Evolutionary conservation across 2,113 vertebrate genomes (phyloP).

Genomic region (Hydrolagus affinis): DNA sequence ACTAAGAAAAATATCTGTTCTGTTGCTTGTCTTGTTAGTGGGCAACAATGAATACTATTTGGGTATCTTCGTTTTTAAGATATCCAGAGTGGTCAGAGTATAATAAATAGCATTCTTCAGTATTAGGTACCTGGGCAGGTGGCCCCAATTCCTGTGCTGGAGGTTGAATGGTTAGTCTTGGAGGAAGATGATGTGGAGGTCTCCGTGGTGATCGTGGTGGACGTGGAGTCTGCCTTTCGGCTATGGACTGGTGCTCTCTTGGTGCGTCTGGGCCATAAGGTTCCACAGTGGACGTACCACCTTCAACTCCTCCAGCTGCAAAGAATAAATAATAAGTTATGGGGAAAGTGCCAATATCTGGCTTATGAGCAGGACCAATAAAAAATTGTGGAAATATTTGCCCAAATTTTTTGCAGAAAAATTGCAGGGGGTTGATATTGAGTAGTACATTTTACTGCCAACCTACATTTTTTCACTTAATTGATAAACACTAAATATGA

Average conservation of each 20-base stretch:
- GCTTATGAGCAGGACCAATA: no score
- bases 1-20: no score
- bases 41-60: neutral
- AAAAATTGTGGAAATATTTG: no score
- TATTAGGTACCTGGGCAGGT: slow-evolving; percentile 64
- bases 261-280: slow-evolving; percentile 67
- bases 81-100: neutral
- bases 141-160: slow-evolving; percentile 78
- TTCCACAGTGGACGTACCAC: slow-evolving; percentile 57
- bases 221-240: slow-evolving; percentile 65
- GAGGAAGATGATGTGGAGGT: slow-evolving; percentile 71
- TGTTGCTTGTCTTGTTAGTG: no score
- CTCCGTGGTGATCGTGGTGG: slow-evolving; percentile 78
- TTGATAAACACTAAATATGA: no score
- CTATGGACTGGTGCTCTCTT: slow-evolving; percentile 72
- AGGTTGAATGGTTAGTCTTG: slow-evolving; percentile 79
- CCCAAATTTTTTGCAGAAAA: no score
- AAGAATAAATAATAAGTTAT: neutral
- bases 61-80: neutral
- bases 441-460: no score
- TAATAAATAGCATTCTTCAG: neutral
- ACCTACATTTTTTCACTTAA: no score
- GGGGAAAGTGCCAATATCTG: no score
- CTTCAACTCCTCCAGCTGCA: slow-evolving; percentile 58
- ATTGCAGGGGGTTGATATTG: no score